phyloP scores from a whole-genome alignment of 2,797 vertebrate genomes.

The Centropyge bicolor region DNA sequence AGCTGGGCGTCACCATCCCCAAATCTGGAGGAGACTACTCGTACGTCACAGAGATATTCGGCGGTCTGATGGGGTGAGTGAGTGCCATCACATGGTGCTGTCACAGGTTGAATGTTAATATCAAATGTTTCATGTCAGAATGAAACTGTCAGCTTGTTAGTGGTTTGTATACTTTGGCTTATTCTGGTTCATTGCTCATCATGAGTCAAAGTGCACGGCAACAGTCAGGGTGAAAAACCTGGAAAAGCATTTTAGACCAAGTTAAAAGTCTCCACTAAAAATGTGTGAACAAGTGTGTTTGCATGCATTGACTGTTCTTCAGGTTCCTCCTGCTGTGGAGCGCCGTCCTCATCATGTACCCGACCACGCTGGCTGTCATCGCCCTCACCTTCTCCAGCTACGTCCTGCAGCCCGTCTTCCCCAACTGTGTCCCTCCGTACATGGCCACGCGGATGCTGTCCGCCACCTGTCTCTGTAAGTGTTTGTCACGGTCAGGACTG shows the following conservation, averaged over 20 bases:
- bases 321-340: slow-evolving; percentile 98
- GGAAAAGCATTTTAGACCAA: no score
- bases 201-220: background rate
- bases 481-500: background rate
- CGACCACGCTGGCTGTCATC: slow-evolving; percentile 96
- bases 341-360: slow-evolving; percentile 97
- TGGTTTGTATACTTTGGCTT: background rate
- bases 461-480: slow-evolving; percentile 77
- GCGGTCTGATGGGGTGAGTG: slow-evolving; percentile 94
- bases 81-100: background rate
- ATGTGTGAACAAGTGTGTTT: no score
- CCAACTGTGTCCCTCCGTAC: slow-evolving; percentile 92
- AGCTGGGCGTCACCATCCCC: slow-evolving; percentile 96
- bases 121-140: background rate
- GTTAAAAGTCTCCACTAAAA: no score
- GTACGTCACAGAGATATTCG: slow-evolving; percentile 97
- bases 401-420: slow-evolving; percentile 94
- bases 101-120: no score
- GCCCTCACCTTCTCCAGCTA: slow-evolving; percentile 98
- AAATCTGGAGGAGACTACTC: slow-evolving; percentile 98
- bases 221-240: background rate
- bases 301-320: no score
- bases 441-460: slow-evolving; percentile 93
- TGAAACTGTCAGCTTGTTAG: background rate
- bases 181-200: background rate